Evolutionary conservation across 2,797 vertebrate species (phyloP).

Genomic region (Danio tinwini): DNA sequence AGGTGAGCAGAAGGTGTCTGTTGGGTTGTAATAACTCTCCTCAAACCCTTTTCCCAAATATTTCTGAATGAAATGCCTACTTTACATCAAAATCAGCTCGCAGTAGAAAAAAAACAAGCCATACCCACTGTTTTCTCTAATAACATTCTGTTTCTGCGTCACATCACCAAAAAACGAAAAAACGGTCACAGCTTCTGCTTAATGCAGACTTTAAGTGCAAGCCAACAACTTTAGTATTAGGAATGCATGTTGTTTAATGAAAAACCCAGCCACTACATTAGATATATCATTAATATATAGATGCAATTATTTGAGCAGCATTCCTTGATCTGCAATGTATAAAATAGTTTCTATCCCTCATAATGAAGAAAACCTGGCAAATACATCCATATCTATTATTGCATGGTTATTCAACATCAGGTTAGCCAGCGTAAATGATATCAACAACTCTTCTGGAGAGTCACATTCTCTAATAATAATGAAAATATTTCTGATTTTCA

Average conservation of each 20-base stretch:
- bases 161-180: no score
- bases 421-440: not conserved
- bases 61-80: no score
- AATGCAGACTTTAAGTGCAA: no score
- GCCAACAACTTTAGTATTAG: not conserved
- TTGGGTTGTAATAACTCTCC: no score
- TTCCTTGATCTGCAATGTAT: not conserved
- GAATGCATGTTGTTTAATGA: not conserved
- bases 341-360: not conserved
- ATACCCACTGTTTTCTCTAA: no score
- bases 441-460: not conserved
- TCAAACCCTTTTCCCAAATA: no score
- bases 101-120: no score
- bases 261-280: not conserved
- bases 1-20: no score
- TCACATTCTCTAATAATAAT: not conserved
- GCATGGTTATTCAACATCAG: conserved; percentile 43
- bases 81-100: no score
- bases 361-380: conserved; percentile 2
- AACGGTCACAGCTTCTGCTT: no score
- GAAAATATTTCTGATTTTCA: not conserved
- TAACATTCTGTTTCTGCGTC: no score
- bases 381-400: conserved; percentile 29
- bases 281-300: not conserved
- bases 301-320: no score